These are phyloP conservation scores for Pardosa pseudoannulata DNA, from an alignment of 2,888 invertebrate genomes.

Conservation along the genomic window DNA sequence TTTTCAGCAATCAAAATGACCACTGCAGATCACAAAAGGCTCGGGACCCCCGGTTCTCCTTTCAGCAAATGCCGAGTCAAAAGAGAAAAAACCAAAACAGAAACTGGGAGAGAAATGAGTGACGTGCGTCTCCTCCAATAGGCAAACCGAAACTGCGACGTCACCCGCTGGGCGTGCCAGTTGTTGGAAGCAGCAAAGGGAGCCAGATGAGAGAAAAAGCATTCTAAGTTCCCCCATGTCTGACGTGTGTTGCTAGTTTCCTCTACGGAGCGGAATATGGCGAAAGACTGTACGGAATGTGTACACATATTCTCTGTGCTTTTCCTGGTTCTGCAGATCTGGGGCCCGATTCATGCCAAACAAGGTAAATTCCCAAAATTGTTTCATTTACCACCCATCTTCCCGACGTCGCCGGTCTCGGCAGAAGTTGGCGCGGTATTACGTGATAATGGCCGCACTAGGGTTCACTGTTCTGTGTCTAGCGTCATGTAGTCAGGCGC, in stretches of 20 bases:
- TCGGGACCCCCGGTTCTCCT: not conserved
- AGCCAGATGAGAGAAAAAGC: constrained; percentile 37
- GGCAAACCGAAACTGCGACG: constrained; percentile 26
- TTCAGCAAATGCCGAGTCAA: not conserved
- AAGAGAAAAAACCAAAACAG: not conserved
- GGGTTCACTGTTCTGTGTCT: constrained; percentile 61
- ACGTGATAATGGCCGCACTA: constrained; percentile 58
- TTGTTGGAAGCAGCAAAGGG: constrained; percentile 34
- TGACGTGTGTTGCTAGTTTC: constrained; percentile 50
- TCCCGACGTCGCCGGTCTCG: not conserved
- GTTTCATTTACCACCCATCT: not conserved
- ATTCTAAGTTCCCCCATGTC: constrained; percentile 37
- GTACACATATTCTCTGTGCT: constrained; percentile 46
- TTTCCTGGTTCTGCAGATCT: constrained; percentile 24
- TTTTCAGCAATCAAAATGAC: constrained; percentile 6
- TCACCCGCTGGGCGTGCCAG: constrained; percentile 60
- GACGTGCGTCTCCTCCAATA: constrained; percentile 47
- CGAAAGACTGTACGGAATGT: constrained; percentile 62
- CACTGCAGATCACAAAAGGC: not conserved
- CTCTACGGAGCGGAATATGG: constrained; percentile 56
- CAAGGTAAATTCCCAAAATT: constrained; percentile 52
- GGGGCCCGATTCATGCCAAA: constrained; percentile 33
- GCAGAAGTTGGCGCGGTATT: constrained; percentile 17
- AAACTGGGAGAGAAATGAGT: constrained; percentile 13
- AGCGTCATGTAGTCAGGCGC: constrained; percentile 58